Evolutionary conservation across 2,113 vertebrate species (phyloP).

Genomic region (Paraplagusia blochii): DNA sequence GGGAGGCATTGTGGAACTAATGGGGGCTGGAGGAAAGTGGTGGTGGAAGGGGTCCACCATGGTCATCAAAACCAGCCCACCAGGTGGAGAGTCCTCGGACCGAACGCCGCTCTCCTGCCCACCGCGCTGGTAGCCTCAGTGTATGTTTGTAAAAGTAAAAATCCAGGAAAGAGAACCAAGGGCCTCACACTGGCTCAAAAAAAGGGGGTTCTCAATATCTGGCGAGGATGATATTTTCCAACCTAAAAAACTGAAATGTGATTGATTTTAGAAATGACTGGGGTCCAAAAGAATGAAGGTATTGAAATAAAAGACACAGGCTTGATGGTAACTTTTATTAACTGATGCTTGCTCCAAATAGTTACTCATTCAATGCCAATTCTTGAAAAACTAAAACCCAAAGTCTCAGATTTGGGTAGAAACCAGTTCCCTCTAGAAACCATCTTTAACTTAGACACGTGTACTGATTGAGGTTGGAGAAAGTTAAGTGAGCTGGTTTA

Average conservation of each 20-base stretch:
- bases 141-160: slow-evolving; percentile 75
- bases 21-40: background rate
- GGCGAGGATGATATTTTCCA: slow-evolving; percentile 45
- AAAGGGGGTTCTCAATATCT: slow-evolving; percentile 67
- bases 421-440: background rate
- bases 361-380: too few relatives aligned
- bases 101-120: slow-evolving; percentile 32
- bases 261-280: background rate
- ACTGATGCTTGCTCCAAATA: too few relatives aligned
- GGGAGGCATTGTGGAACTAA: slow-evolving; percentile 68
- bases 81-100: slow-evolving; percentile 71
- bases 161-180: slow-evolving; percentile 75
- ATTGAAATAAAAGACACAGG: background rate
- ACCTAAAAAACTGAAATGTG: slow-evolving; percentile 32
- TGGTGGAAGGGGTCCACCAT: slow-evolving; percentile 49
- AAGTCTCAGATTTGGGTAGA: too few relatives aligned
- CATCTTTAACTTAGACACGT: slow-evolving; percentile 10
- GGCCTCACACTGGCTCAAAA: slow-evolving; percentile 61
- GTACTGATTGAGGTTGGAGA: slow-evolving; percentile 23
- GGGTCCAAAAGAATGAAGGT: too few relatives aligned
- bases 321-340: too few relatives aligned
- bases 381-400: too few relatives aligned
- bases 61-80: slow-evolving; percentile 57
- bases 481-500: slow-evolving; percentile 19
- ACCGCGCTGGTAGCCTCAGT: slow-evolving; percentile 37